phyloP scores from a whole-genome alignment of 2,113 vertebrate species.

The Chloroceryle aenea region DNA sequence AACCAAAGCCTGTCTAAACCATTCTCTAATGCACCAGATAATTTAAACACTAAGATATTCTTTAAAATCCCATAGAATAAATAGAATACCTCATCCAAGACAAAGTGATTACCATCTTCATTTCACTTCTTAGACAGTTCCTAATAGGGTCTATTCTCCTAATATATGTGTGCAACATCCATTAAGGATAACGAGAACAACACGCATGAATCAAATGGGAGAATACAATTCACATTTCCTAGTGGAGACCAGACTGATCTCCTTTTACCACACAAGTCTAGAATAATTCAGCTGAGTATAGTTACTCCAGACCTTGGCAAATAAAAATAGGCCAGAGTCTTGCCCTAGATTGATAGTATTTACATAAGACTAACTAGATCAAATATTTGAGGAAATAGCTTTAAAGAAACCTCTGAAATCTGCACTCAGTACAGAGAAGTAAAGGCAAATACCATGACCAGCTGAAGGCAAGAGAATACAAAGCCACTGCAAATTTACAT shows the following conservation, averaged over 20 bases:
- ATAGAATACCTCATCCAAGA: constrained; percentile 45
- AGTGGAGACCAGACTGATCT: not conserved
- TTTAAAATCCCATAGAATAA: constrained; percentile 51
- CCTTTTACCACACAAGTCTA: not conserved
- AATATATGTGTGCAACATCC: not conserved
- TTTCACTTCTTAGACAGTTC: constrained; percentile 7
- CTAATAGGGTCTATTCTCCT: not conserved
- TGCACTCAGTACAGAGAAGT: not conserved
- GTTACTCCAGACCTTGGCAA: not conserved
- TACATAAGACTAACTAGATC: not conserved
- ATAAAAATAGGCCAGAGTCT: not conserved
- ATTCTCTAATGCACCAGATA: constrained; percentile 20
- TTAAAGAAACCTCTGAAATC: not conserved
- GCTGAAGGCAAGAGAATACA: not conserved
- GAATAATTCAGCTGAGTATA: not conserved
- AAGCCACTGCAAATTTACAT: not conserved
- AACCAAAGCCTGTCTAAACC: constrained; percentile 26
- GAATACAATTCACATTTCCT: not conserved
- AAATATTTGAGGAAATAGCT: not conserved
- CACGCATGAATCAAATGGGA: not conserved
- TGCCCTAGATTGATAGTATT: not conserved
- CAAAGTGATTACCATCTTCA: constrained; percentile 39
- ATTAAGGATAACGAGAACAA: constrained; percentile 7
- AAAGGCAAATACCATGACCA: not conserved
- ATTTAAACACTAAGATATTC: constrained; percentile 46